Conservation (phyloP, 2,113 vertebrate species). For the Campylomormyrus tamandua region DNA sequence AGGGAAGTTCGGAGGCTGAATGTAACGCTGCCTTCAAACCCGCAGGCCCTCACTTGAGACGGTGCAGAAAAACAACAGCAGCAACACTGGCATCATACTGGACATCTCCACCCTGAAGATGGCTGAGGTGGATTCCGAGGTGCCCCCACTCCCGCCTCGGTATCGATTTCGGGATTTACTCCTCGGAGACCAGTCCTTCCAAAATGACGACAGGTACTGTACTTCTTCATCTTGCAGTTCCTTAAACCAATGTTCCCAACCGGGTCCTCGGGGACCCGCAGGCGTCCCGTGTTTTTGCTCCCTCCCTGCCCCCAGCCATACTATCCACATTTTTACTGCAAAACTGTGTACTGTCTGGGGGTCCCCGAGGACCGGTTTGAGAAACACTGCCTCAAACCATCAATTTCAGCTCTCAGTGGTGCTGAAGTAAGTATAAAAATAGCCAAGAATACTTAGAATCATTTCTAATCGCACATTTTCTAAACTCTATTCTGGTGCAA, state of each 20-base stretch:
- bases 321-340: background rate
- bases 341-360: background rate
- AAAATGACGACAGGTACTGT: conserved; percentile 86
- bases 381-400: background rate
- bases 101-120: conserved; percentile 76
- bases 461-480: background rate
- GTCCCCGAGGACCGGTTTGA: background rate
- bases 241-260: background rate
- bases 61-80: conserved; percentile 60
- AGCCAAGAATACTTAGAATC: background rate
- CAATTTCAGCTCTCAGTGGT: conserved; percentile 34
- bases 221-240: background rate
- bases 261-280: background rate
- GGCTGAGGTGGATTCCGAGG: conserved; percentile 82
- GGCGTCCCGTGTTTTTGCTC: background rate
- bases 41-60: conserved; percentile 65
- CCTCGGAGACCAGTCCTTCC: conserved; percentile 85
- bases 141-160: conserved; percentile 82
- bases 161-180: conserved; percentile 93
- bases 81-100: conserved; percentile 69
- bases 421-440: conserved; percentile 32
- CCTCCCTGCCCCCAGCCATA: background rate
- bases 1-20: background rate
- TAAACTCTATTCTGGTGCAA: background rate
- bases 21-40: background rate